Evolutionary conservation across 2,113 vertebrate species (phyloP).

Genomic region (Hemiscyllium ocellatum): DNA sequence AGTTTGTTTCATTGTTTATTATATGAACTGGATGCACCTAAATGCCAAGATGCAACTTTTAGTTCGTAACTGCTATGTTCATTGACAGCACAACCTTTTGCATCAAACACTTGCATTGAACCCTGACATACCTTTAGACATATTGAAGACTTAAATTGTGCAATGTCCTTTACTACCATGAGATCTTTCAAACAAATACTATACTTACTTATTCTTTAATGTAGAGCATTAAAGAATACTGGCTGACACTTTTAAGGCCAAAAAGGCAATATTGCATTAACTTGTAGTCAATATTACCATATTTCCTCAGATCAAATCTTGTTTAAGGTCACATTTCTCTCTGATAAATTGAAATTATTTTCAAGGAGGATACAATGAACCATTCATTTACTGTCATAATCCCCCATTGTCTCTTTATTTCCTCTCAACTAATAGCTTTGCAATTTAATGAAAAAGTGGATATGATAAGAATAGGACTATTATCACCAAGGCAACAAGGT

Average conservation of each 20-base stretch:
- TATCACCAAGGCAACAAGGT: conserved; percentile 29
- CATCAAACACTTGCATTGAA: background rate
- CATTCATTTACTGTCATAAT: conserved; percentile 33
- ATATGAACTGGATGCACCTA: background rate
- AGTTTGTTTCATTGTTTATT: background rate
- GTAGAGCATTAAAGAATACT: background rate
- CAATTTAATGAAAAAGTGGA: conserved; percentile 29
- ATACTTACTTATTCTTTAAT: background rate
- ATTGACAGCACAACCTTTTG: background rate
- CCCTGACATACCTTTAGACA: background rate
- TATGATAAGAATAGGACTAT: background rate
- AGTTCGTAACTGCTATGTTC: no score
- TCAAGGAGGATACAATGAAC: conserved; percentile 27
- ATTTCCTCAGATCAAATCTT: conserved; percentile 24
- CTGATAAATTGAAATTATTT: conserved; percentile 32
- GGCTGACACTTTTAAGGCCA: background rate
- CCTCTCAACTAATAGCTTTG: background rate
- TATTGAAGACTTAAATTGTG: background rate
- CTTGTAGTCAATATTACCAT: background rate
- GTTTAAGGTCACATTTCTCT: conserved; percentile 12
- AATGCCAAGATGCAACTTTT: background rate
- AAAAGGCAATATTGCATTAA: background rate
- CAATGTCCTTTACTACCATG: background rate
- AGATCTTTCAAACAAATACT: background rate
- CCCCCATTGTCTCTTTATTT: conserved; percentile 21